phyloP scores from a whole-genome alignment of 2,113 vertebrate genomes.

The Phainopepla nitens region DNA sequence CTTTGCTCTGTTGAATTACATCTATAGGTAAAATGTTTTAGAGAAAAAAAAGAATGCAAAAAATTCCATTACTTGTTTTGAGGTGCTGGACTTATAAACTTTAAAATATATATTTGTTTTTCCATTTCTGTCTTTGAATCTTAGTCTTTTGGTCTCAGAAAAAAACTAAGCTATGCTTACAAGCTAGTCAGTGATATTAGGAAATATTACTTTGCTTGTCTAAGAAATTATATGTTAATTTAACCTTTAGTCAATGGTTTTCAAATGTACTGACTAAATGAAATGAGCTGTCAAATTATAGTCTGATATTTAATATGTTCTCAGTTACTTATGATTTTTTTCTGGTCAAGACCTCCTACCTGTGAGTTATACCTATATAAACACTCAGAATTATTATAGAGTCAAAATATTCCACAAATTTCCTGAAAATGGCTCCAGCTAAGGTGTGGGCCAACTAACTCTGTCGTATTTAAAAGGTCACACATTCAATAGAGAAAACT shows the following conservation, averaged over 20 bases:
- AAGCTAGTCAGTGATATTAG: neutral
- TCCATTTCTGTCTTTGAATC: neutral
- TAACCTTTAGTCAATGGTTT: conserved; percentile 1
- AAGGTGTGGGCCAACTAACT: neutral
- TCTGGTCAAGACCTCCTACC: neutral
- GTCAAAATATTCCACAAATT: neutral
- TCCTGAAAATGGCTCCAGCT: neutral
- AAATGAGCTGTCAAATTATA: neutral
- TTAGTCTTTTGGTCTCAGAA: neutral
- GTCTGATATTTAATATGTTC: neutral
- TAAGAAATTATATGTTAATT: neutral
- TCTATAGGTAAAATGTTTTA: neutral
- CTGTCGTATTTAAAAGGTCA: conserved; percentile 10
- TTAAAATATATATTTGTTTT: neutral
- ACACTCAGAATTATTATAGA: neutral
- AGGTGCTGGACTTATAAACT: fast-evolving
- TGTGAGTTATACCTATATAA: neutral
- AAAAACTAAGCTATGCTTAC: neutral
- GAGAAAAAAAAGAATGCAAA: neutral
- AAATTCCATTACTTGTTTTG: neutral
- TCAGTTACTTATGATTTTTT: neutral
- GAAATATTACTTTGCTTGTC: neutral
- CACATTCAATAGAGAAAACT: neutral
- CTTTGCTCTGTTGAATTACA: neutral
- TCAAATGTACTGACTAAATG: neutral